Conservation (phyloP, 2,797 vertebrate species). For the Luscinia luscinia region DNA sequence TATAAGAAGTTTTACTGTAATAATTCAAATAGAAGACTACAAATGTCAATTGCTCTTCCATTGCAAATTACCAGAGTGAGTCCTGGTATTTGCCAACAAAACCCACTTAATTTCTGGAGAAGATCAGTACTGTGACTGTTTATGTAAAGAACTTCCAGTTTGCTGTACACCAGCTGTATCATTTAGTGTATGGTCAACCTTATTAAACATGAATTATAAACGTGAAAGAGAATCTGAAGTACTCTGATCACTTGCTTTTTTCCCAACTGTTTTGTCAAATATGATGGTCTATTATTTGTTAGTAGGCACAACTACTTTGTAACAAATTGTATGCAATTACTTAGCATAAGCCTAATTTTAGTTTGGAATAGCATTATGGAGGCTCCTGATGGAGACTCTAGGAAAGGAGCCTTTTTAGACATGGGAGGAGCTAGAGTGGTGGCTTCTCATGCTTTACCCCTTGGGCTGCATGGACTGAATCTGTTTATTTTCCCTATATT, state of each 20-base stretch:
- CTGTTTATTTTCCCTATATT: neutral
- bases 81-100: neutral
- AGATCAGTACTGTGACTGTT: neutral
- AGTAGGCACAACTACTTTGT: neutral
- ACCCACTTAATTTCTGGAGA: neutral
- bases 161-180: neutral
- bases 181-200: neutral
- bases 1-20: neutral
- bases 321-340: rapidly evolving
- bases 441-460: neutral
- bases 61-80: neutral
- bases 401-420: neutral
- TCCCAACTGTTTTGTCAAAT: neutral
- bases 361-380: neutral
- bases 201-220: neutral
- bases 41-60: neutral
- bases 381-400: neutral
- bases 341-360: neutral
- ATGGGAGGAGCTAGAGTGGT: neutral
- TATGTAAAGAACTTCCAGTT: neutral
- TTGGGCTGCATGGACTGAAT: neutral
- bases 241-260: neutral
- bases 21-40: neutral
- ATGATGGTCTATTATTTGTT: neutral
- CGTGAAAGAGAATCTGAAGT: neutral